These are phyloP conservation scores for Naso thynnoides DNA, from an alignment of 2,797 vertebrate genomes.

Conservation along the genomic window DNA sequence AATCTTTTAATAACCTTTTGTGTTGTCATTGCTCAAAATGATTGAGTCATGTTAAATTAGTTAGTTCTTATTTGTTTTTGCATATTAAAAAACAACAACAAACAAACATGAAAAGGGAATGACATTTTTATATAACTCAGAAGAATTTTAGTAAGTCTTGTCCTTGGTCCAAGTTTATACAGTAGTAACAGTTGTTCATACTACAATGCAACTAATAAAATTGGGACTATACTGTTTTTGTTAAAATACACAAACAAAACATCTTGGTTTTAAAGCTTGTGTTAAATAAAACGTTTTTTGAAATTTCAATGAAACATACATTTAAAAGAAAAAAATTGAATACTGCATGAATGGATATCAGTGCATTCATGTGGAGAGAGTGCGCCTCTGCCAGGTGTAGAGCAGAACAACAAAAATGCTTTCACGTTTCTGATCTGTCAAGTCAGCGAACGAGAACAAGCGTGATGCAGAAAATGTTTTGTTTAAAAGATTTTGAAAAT, in stretches of 20 bases:
- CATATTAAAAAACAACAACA: no score
- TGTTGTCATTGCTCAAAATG: constrained; percentile 1
- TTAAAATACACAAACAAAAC: background rate
- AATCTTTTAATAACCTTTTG: constrained; percentile 47
- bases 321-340: no score
- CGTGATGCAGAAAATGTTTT: constrained; percentile 37
- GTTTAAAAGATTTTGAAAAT: background rate
- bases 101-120: background rate
- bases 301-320: no score
- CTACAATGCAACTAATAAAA: background rate
- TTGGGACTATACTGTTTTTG: background rate
- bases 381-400: constrained; percentile 52
- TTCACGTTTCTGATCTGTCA: constrained; percentile 17
- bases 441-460: background rate
- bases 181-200: background rate
- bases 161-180: background rate
- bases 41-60: background rate
- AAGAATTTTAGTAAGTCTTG: background rate
- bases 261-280: background rate
- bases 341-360: no score
- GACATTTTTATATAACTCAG: background rate
- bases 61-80: no score
- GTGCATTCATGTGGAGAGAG: background rate
- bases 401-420: constrained; percentile 35
- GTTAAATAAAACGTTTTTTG: background rate